Evolutionary conservation across 2,888 invertebrate species (phyloP).

Genomic region (Callyntrura sp.): DNA sequence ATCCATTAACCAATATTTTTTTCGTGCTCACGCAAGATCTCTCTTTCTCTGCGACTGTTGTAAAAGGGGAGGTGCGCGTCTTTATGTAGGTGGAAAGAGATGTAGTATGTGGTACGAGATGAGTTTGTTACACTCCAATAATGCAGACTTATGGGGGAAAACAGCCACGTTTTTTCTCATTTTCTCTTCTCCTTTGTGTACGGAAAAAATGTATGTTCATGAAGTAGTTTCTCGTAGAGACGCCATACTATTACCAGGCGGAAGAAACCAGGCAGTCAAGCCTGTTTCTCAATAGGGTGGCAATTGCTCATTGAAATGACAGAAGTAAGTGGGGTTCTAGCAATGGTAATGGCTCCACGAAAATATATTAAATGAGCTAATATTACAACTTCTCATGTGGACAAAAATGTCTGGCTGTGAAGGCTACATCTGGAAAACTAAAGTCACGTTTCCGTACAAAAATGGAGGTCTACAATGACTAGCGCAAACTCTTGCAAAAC

Average conservation of each 20-base stretch:
- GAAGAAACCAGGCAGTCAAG: neutral
- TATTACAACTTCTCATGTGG: conserved; percentile 62
- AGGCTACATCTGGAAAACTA: conserved; percentile 53
- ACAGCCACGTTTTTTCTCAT: conserved; percentile 57
- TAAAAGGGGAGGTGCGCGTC: neutral
- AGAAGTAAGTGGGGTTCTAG: conserved; percentile 52
- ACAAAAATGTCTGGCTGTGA: conserved; percentile 69
- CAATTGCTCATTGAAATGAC: conserved; percentile 69
- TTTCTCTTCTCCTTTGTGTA: conserved; percentile 44
- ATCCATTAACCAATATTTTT: conserved; percentile 35
- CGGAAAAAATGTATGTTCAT: conserved; percentile 29
- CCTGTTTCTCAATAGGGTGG: conserved; percentile 65
- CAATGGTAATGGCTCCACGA: conserved; percentile 56
- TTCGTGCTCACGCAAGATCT: too few species aligned
- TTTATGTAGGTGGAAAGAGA: too few species aligned
- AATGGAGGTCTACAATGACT: neutral
- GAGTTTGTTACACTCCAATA: conserved; percentile 53
- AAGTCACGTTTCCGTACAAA: conserved; percentile 52
- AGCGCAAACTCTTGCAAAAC: neutral
- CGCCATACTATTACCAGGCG: conserved; percentile 23
- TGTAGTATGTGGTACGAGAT: neutral
- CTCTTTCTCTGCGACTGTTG: neutral
- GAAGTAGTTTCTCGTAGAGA: conserved; percentile 40
- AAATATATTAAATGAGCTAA: conserved; percentile 73
- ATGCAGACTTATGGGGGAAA: conserved; percentile 43